Base-by-base conservation (phyloP, 2,888 invertebrate genomes). In the Stictocephala bisonia region DNA sequence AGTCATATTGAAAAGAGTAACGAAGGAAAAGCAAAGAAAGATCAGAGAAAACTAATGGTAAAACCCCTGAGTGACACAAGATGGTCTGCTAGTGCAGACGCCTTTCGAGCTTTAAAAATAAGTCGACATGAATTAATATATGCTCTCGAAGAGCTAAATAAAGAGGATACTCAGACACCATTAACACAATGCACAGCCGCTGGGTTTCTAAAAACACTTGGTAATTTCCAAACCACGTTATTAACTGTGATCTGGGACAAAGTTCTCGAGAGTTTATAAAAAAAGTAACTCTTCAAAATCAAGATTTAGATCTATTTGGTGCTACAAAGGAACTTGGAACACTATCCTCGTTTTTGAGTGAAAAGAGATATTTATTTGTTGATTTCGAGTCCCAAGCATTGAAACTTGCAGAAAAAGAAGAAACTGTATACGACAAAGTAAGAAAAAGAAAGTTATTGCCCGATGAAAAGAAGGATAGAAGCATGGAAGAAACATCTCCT, bases 261-360 rank as follows among this genome's bases (percentile, higher is more conserved):
- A 13, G 11, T 35, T 9, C 35, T 35, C 11, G 35, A 35, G 11
- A 35, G 35, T 6, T 6, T 35, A 13, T 9, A 35, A 35, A 6
- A 35, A 44, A 15, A 9, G 15, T n/a, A 15, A 44, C 44, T n/a
- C 44, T 44, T 44, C 9, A 44, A 44, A 44, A 44, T 44, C 7
- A 44, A 44, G 44, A 44, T 15, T 4, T 44, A 44, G 15, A 44
- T 15, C 15, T 44, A n/a, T n/a, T n/a, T n/a, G n/a, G n/a, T n/a
- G n/a, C n/a, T n/a, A n/a, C n/a, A n/a, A n/a, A n/a, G n/a, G n/a
- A n/a, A n/a, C n/a, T 7, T 7, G 44, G 15, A 44, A 44, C 44
- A 44, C 44, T 44, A n/a, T 44, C 44, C 15, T 44, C 44, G 44
- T 44, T 44, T 44, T 44, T 44, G 15, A 44, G n/a, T n/a, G 44